Evolutionary conservation across 2,888 invertebrate species (phyloP).

Genomic region (Pristionchus maxplancki): DNA sequence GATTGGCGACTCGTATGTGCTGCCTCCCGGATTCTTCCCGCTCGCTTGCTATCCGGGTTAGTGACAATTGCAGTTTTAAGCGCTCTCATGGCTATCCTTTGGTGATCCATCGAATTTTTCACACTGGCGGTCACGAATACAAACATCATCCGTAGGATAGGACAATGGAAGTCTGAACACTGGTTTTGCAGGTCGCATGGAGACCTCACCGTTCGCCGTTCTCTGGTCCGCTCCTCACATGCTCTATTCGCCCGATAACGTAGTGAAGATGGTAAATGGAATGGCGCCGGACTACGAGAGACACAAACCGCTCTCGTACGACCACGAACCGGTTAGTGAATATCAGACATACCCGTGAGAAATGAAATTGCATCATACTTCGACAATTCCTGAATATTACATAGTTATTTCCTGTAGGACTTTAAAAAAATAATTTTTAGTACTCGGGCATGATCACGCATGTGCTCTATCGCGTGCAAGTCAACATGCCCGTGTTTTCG

Average conservation of each 20-base stretch:
- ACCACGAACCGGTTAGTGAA: conserved; percentile 60
- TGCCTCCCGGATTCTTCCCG: conserved; percentile 68
- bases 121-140: too few relatives aligned
- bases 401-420: too few relatives aligned
- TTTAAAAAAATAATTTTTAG: too few relatives aligned
- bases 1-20: neutral
- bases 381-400: too few relatives aligned
- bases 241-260: conserved; percentile 63
- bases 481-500: conserved; percentile 66
- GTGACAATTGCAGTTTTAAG: neutral
- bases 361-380: too few relatives aligned
- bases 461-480: conserved; percentile 65
- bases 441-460: conserved; percentile 65
- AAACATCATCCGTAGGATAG: too few relatives aligned
- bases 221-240: conserved; percentile 70
- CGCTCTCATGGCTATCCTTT: neutral
- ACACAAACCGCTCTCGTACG: conserved; percentile 59
- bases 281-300: conserved; percentile 56
- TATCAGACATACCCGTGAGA: neutral
- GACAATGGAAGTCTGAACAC: neutral
- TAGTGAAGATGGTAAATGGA: conserved; percentile 60
- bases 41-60: conserved; percentile 65
- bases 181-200: conserved; percentile 61
- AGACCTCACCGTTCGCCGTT: conserved; percentile 66
- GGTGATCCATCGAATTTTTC: too few relatives aligned